phyloP scores from a whole-genome alignment of 2,113 vertebrate genomes.

The Melanocharis versteri region DNA sequence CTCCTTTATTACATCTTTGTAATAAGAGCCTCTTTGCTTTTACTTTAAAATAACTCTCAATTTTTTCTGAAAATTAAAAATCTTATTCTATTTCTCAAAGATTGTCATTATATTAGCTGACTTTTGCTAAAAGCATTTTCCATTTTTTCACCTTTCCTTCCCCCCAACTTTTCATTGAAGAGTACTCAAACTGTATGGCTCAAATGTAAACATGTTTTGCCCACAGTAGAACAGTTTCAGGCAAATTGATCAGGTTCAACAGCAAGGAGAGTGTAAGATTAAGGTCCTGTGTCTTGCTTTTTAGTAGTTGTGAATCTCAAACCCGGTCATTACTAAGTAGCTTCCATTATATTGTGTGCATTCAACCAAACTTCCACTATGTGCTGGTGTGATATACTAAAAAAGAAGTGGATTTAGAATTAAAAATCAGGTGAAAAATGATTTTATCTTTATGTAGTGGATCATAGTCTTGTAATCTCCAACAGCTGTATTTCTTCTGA shows the following conservation, averaged over 20 bases:
- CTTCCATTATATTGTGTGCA: neutral
- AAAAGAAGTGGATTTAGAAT: neutral
- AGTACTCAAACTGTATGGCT: neutral
- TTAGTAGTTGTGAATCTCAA: neutral
- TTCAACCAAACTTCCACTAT: neutral
- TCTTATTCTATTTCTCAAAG: neutral
- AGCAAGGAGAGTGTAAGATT: neutral
- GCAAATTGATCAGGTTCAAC: neutral
- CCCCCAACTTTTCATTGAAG: rapidly evolving
- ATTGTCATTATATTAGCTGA: neutral
- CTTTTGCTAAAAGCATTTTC: neutral
- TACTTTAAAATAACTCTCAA: neutral
- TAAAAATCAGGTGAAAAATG: neutral
- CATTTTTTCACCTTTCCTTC: rapidly evolving
- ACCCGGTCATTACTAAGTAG: neutral
- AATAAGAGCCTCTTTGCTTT: neutral
- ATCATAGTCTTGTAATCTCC: neutral
- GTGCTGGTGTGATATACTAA: neutral
- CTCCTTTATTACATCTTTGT: neutral
- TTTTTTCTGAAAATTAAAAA: neutral
- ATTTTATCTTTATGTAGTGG: neutral
- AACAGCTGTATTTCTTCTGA: neutral
- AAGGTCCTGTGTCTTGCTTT: neutral
- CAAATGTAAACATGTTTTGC: neutral
- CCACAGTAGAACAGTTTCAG: neutral